Percentiles rank a stretch among this genome's conserved stretches.
phyloP scores from a whole-genome alignment of 1,140 invertebrate species.

The Druon quercuslanigerum region DNA sequence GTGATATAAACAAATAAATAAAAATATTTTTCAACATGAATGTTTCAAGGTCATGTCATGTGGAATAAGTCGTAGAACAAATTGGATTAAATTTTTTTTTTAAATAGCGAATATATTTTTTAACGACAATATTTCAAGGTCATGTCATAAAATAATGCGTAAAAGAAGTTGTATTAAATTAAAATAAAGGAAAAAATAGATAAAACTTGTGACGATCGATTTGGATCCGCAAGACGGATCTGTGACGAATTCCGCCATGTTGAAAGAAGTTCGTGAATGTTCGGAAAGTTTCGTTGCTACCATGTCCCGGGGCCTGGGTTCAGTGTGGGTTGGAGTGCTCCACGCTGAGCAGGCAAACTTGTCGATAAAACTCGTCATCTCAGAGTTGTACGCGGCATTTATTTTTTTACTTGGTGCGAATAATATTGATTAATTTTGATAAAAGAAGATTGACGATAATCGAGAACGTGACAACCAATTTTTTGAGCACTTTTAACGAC shows the following conservation, averaged over 20 bases:
- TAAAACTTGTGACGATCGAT: slow-evolving; percentile 32
- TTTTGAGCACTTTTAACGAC: neutral
- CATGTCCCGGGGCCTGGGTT: slow-evolving; percentile 51
- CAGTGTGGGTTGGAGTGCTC: slow-evolving; percentile 41
- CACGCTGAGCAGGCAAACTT: slow-evolving; percentile 41
- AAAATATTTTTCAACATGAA: neutral
- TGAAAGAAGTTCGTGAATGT: slow-evolving; percentile 42
- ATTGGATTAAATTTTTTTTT: neutral
- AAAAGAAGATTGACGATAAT: neutral
- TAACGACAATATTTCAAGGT: neutral
- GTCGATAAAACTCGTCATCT: slow-evolving; percentile 48
- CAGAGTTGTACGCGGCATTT: slow-evolving; percentile 38
- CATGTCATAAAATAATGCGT: no score
- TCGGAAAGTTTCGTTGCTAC: slow-evolving; percentile 44
- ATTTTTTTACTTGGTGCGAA: neutral
- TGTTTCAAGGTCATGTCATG: neutral
- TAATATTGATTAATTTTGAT: neutral
- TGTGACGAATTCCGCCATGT: slow-evolving; percentile 32
- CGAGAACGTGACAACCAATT: slow-evolving; percentile 4
- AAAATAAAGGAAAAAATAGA: neutral
- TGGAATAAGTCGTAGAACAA: neutral
- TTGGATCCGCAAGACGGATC: slow-evolving; percentile 33
- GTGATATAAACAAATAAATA: neutral
- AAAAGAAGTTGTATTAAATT: neutral
- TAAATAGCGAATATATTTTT: no score